Evolutionary conservation across 2,888 invertebrate genomes (phyloP).

Genomic region (Norana najaformis): DNA sequence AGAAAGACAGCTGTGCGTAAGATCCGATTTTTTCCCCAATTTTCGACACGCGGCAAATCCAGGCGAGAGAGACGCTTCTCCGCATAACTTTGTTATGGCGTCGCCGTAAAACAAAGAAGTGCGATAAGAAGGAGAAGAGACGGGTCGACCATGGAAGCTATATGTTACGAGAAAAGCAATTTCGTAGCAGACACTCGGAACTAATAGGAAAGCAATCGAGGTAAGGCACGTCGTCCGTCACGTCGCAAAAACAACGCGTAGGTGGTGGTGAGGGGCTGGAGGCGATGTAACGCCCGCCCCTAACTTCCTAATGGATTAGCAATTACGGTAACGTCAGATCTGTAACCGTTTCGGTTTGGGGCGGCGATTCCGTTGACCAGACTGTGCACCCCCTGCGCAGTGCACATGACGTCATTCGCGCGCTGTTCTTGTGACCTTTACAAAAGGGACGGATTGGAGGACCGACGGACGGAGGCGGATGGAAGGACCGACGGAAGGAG

Average conservation of each 20-base stretch:
- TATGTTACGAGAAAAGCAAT: conserved; percentile 15
- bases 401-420: no score
- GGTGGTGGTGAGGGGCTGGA: neutral
- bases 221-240: conserved; percentile 1
- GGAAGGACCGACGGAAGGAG: neutral
- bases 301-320: conserved; percentile 24
- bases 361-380: neutral
- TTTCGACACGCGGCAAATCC: neutral
- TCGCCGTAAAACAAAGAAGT: conserved; percentile 4
- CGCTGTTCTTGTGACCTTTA: neutral
- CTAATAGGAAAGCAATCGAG: conserved; percentile 20
- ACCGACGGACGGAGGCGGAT: neutral
- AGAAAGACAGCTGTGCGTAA: neutral
- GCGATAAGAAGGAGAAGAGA: neutral
- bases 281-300: neutral
- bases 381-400: neutral
- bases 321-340: neutral
- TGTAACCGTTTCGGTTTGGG: neutral
- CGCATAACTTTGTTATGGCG: neutral
- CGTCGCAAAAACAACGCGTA: neutral
- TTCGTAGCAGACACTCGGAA: neutral
- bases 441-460: neutral
- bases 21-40: neutral
- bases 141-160: neutral
- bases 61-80: neutral